phyloP scores from a whole-genome alignment of 1,140 invertebrate species.

The Caenorhabditis latens region DNA sequence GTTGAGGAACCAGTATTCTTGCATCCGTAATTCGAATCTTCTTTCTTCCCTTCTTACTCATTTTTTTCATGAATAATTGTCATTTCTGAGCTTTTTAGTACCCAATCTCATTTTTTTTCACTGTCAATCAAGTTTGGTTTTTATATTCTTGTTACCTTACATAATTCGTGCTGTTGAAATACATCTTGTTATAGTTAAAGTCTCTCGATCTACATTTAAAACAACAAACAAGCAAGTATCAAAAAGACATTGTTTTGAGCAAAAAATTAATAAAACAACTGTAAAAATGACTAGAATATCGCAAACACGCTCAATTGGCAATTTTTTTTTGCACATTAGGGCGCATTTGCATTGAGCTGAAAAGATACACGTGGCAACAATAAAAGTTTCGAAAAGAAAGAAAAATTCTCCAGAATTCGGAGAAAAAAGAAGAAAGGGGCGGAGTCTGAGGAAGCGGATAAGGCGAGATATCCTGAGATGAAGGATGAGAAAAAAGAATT shows the following conservation, averaged over 20 bases:
- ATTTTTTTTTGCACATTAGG: neutral
- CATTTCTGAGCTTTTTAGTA: too few relatives aligned
- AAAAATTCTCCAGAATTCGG: neutral
- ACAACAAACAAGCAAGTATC: too few relatives aligned
- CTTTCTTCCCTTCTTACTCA: too few relatives aligned
- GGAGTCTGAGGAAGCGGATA: neutral
- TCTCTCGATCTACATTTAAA: too few relatives aligned
- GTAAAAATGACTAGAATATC: neutral
- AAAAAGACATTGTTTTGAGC: too few relatives aligned
- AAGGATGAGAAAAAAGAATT: conserved; percentile 27
- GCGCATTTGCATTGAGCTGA: neutral
- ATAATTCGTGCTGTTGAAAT: too few relatives aligned
- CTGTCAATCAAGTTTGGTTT: too few relatives aligned
- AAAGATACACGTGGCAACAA: neutral
- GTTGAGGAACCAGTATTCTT: conserved; percentile 9
- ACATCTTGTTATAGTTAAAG: too few relatives aligned
- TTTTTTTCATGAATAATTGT: too few relatives aligned
- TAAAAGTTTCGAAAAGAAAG: neutral
- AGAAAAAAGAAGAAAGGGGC: neutral
- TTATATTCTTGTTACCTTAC: too few relatives aligned
- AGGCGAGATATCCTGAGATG: conserved; percentile 43
- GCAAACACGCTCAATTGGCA: neutral
- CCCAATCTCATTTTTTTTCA: too few relatives aligned
- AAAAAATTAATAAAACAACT: too few relatives aligned
- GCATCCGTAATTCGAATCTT: neutral